Evolutionary conservation across 2,113 vertebrate species (phyloP).

Genomic region (Hassar affinis): DNA sequence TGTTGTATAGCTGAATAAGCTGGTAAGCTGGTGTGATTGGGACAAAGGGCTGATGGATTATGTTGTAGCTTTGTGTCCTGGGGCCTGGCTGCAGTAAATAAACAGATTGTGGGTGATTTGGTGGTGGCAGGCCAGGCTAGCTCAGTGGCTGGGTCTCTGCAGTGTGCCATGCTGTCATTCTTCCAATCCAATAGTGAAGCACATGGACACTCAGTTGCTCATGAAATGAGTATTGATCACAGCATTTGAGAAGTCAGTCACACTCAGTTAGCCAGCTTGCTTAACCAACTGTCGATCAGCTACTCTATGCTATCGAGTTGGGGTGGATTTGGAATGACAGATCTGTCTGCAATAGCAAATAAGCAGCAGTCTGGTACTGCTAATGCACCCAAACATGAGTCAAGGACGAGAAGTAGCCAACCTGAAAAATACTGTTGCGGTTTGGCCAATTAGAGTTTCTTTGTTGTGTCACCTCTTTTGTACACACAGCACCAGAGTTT

Average conservation of each 20-base stretch:
- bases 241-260: not conserved
- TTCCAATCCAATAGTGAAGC: conserved; percentile 30
- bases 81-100: conserved; percentile 62
- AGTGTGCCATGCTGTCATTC: conserved; percentile 7
- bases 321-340: not conserved
- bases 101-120: conserved; percentile 53
- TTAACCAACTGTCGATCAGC: conserved; percentile 12
- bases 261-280: not conserved
- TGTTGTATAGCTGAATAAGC: conserved; percentile 61
- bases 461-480: not conserved
- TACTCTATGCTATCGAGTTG: not conserved
- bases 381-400: conserved; percentile 10
- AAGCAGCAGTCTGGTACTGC: not conserved
- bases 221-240: conserved; percentile 27
- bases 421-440: not conserved
- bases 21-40: conserved; percentile 53
- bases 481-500: not conserved
- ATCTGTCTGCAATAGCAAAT: not conserved
- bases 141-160: not conserved
- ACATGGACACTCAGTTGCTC: conserved; percentile 29
- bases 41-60: conserved; percentile 74
- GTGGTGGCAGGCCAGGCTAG: conserved; percentile 27
- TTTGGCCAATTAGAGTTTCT: not conserved
- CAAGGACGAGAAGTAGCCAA: not conserved
- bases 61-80: conserved; percentile 59